Base-by-base conservation (phyloP, 1,140 invertebrate species). In the Chionoecetes opilio region DNA sequence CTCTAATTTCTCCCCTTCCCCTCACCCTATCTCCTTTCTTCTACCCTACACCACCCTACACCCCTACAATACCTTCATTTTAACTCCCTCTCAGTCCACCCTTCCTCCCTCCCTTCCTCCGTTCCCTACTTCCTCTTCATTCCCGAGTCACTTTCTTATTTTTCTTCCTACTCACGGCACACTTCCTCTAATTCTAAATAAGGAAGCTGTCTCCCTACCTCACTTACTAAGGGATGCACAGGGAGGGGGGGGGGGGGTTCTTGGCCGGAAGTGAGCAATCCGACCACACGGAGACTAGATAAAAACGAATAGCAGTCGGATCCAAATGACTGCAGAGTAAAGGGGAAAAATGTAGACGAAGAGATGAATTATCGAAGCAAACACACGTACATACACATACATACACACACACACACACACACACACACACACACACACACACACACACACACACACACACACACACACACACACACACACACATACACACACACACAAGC, bases 391-490 rank as follows among this genome's bases (percentile, higher is more conserved):
- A 75, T 26, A 75, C 63, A 75, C 63, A 75, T 26, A 75, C 63
- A 75, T 26, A 75, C 63, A 75, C 63, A 75, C 63, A 75, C 63
- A 75, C 29, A 87, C 85, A 87, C 85, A 87, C 85, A 87, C 85
- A 87, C 85, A 87, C 85, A 87, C 85, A 87, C 85, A 87, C 85
- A 87, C 85, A 87, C 85, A 87, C 85, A 87, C 85, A 87, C 85
- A 87, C 85, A 87, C 85, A 87, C 85, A 87, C 85, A 87, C 85
- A 87, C 85, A 87, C 85, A 87, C 85, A 87, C 85, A 87, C 85
- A 87, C 85, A 87, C 85, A 87, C 85, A 87, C 85, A 87, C 85
- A 87, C 85, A 87, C 85, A 87, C 85, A 34, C 85, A 87, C 85
- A 87, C 2, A 34, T 26, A 87, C 85, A 34, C 85, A 87, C 29